These are phyloP conservation scores for Siphlonurus alternatus DNA, from an alignment of 2,888 invertebrate genomes.

Conservation along the genomic window DNA sequence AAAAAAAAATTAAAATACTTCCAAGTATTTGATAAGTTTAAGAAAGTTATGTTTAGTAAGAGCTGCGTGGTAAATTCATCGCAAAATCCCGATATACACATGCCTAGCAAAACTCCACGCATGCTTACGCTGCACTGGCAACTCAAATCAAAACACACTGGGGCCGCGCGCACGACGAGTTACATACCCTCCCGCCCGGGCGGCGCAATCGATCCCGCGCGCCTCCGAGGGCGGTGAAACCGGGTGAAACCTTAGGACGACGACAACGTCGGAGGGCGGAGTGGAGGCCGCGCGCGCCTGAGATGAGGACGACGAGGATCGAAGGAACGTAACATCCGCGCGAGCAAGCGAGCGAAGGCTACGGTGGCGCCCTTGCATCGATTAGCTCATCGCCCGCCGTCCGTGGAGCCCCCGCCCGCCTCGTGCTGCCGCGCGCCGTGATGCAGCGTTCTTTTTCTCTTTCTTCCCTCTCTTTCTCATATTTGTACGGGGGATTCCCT, in stretches of 20 bases:
- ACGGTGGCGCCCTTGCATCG: conserved; percentile 2
- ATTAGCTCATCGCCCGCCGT: background rate
- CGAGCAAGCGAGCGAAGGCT: background rate
- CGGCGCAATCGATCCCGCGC: conserved; percentile 1
- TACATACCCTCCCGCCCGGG: background rate
- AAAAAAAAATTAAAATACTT: no score
- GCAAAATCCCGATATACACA: no score
- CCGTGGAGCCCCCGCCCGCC: background rate
- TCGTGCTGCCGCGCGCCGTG: background rate
- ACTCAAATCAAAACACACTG: background rate
- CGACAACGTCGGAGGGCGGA: background rate
- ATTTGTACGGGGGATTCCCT: background rate
- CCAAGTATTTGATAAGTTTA: no score
- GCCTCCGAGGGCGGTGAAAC: conserved; percentile 2
- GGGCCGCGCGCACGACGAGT: background rate
- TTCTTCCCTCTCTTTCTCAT: background rate
- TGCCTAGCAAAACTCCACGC: background rate
- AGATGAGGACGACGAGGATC: conserved; percentile 3
- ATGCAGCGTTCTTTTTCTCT: background rate
- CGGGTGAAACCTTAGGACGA: background rate
- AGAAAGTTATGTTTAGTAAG: no score
- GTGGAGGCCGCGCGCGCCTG: background rate
- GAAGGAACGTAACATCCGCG: conserved; percentile 4
- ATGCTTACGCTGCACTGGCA: background rate
- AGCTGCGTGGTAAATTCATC: no score